Evolutionary conservation across 1,140 invertebrate genomes (phyloP), one percentile per base, ranked within the genome.

Genomic region (Diachasmimorpha longicaudata): DNA sequence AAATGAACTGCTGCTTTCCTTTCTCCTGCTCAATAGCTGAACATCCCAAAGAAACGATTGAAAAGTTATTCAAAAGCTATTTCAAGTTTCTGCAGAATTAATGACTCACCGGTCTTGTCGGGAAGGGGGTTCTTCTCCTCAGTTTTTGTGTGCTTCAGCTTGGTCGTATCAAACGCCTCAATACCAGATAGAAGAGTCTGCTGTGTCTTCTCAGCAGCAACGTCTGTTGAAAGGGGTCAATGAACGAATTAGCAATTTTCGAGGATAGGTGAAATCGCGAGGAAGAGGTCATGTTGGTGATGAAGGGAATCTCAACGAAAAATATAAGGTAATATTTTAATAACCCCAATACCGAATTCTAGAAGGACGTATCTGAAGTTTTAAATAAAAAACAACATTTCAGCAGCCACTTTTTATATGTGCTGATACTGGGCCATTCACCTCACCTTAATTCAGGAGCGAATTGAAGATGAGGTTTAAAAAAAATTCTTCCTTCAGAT

Each of bases 111-210:
- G 91, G 97, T 95, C 93, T 97, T 97, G 85, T 96, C 96, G 58
- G 97, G 97, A 81, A 98, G 92, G 55, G 95, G 93, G 87, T 97
- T 97, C 88, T 98, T 98, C 86, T 98, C 96, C 82, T 96, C 92
- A 39, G 97, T 98, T 88, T 96, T 94, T 23, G 96, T 96, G 85
- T 96, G 97, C 89, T 98, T 98, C 86, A 98, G 89, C 85, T 94
- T 93, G 76, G 90, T 92, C 58, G 94, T 90, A 86, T 97, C 93
- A 84, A 97, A 97, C 75, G 91, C 91, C 86, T 96, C 95, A 80
- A 97, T 96, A 66, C 95, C 94, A 82, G 94, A 93, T 81, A 97
- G 92, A 55, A 97, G 87, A 55, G 94, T 95, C 88, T 96, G 93
- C 77, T 96, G 95, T 74, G 91, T 95, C 88, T 96, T 97, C 86